Evolutionary conservation across 2,888 invertebrate species (phyloP), one percentile per base, ranked within the genome.

Genomic region (Zootermopsis nevadensis): DNA sequence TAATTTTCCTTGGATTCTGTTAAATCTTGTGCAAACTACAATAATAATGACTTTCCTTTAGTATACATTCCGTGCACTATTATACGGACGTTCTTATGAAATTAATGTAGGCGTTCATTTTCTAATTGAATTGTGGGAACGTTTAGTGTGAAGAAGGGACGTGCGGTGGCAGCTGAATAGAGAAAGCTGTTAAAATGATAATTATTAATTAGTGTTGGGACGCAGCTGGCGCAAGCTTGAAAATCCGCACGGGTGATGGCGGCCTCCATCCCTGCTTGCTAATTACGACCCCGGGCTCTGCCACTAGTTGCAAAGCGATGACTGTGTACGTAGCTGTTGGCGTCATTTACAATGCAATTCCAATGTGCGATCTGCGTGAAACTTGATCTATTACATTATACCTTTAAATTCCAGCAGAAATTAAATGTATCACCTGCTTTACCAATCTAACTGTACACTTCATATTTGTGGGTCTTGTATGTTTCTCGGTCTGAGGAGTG

Each of bases 171-270:
- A 33, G 69, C 33, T 22, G 15, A 77, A 24, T 24, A 77, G n/a
- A 60, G 79, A 38, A 60, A 79, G 66, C 79, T 66, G 79, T 79
- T 79, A 66, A 79, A 79, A 60, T 79, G 66, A 66, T 79, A 79
- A 79, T 79, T 79, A 79, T 33, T 79, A 60, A 66, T 79, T 77
- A 77, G 77, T 77, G 53, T 77, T 31, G 53, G 77, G 31, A 27
- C 10, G 77, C 33, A 74, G 35, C 33, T 35, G 77, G 48, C 48
- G 77, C 38, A 48, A 77, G 48, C 77, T 30, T 53, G 48, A 53
- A 77, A 79, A 79, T 79, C 66, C 60, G 74, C 74, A 74, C 74
- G 74, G n/a, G 38, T 27, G 22, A 33, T 12, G 30, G 19, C 31
- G 19, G n/a, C 60, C 30, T 12, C 31, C 69, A 33, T 69, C 38